A percentile compares a stretch with the other conserved stretches of the same genome.
These are phyloP conservation scores for Macaca fascicularis DNA, from an alignment of 2,113 vertebrate species.

Conservation along the genomic window T2T-MFA8v1.1 NC_088380.1:148438501-148439000, in stretches of 20 bases:
- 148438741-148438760: conserved; percentile 91
- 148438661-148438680: conserved; percentile 90
- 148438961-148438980: conserved; percentile 94
- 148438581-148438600: conserved; percentile 95
- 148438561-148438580: conserved; percentile 93
- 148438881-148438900: conserved; percentile 89
- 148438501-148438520: conserved; percentile 88
- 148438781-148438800: conserved; percentile 91
- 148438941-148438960: conserved; percentile 89
- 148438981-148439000: conserved; percentile 88
- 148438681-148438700: conserved; percentile 96
- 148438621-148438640: conserved; percentile 90
- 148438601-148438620: conserved; percentile 88
- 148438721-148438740: conserved; percentile 90
- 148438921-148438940: conserved; percentile 91
- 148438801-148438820: conserved; percentile 91
- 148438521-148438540: conserved; percentile 86
- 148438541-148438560: conserved; percentile 90
- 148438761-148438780: conserved; percentile 88
- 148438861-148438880: conserved; percentile 91
- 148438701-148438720: conserved; percentile 89
- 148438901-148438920: conserved; percentile 89
- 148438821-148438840: conserved; percentile 88
- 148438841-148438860: conserved; percentile 86
- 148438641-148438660: conserved; percentile 85